phyloP scores from a whole-genome alignment of 2,888 invertebrate species.

The Macroteleia sp. region DNA sequence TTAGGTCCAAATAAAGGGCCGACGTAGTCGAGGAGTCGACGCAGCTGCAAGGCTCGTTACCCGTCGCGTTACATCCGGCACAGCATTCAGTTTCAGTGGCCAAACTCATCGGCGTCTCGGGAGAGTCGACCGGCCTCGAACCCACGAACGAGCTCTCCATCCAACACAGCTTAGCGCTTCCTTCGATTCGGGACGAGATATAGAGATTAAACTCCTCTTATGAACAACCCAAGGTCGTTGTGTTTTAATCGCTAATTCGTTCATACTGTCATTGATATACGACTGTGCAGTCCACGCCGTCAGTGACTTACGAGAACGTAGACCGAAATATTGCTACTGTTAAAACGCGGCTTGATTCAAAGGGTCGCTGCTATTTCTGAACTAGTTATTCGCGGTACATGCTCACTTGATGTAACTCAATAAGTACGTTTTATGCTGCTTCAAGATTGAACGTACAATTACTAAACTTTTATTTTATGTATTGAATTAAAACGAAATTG shows the following conservation, averaged over 20 bases:
- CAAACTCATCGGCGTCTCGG: conserved; percentile 89
- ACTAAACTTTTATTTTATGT: too few relatives aligned
- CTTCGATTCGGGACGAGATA: conserved; percentile 73
- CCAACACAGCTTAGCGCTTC: conserved; percentile 92
- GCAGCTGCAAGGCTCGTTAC: conserved; percentile 70
- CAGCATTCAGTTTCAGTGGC: conserved; percentile 80
- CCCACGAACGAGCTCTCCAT: conserved; percentile 96
- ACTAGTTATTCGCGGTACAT: not conserved
- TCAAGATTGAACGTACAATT: too few relatives aligned
- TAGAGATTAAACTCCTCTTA: conserved; percentile 45
- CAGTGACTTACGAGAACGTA: conserved; percentile 16
- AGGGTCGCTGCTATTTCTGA: conserved; percentile 42
- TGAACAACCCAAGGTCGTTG: conserved; percentile 13
- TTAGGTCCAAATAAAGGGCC: conserved; percentile 70
- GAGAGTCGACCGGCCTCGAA: conserved; percentile 93
- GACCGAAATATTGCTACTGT: not conserved
- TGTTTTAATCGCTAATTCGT: conserved; percentile 22
- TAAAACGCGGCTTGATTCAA: conserved; percentile 10
- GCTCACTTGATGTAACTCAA: not conserved
- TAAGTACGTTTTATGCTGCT: not conserved
- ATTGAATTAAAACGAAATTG: too few relatives aligned
- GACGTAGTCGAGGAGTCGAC: conserved; percentile 61
- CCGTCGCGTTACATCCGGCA: conserved; percentile 77
- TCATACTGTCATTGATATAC: conserved; percentile 19
- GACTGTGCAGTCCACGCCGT: conserved; percentile 1